Base-by-base conservation (phyloP, 1,140 invertebrate species). In the Planococcus citri region DNA sequence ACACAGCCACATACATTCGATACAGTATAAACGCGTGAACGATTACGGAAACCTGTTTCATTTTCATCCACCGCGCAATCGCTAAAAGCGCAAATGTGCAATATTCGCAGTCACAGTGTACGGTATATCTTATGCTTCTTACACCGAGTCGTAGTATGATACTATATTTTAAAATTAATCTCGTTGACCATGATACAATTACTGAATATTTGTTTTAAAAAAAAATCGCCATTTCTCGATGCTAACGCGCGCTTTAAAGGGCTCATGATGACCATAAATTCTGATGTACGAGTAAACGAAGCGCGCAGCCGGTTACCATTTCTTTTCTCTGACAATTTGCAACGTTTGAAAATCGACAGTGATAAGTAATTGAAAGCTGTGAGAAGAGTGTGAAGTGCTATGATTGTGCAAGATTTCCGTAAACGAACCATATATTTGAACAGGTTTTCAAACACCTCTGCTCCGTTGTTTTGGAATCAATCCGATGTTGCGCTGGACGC, bases 121-220 rank as follows among this genome's bases (percentile, higher is more conserved):
- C 17, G 17, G n/a, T n/a, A n/a, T n/a, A n/a, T n/a, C n/a, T n/a
- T n/a, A n/a, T n/a, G n/a, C n/a, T n/a, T n/a, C n/a, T n/a, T n/a
- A n/a, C 17, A n/a, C 21, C 51, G 21, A 58, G 4, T 4, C 21
- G 60, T 21, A 2, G 60, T 27, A 64, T 24, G 24, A 25, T 27
- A 20, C 3, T 25, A 64, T 25, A 25, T 64, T 64, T 64, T 24
- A 64, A 64, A 64, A 24, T 24, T 64, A 9, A 64, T 64, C 60
- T 64, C 22, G 60, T 64, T 64, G 60, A 64, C 14, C 60, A 64
- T 64, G 60, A 64, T 64, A 64, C 60, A 27, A 27, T 64, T 64
- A 51, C 41, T 3, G 41, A 51, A 51, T 51, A 51, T n/a, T 51
- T 6, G 41, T 20, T 51, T 20, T n/a, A n/a, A n/a, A n/a, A n/a